Percentiles rank a stretch among this genome's conserved stretches.
Conservation (phyloP, 2,113 vertebrate species). For the Syngnathus floridae region DNA sequence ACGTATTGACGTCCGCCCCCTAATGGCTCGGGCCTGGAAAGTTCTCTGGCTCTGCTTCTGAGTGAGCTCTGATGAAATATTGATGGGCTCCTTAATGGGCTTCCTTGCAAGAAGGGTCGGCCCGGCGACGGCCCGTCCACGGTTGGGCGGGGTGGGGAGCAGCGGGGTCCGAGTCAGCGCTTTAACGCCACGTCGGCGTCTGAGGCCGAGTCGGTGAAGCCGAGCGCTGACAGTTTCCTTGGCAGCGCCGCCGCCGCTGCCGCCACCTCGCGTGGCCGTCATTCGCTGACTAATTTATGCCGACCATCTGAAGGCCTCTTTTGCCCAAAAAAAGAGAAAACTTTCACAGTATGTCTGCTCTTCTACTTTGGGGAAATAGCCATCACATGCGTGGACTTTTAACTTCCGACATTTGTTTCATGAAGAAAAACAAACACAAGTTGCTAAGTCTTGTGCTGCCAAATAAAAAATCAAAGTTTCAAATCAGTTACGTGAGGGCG, state of each 20-base stretch:
- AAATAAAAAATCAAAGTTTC: too few relatives aligned
- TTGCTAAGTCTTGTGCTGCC: too few relatives aligned
- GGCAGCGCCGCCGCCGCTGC: conserved; percentile 13
- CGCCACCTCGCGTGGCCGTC: conserved; percentile 2
- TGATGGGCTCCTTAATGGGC: conserved; percentile 78
- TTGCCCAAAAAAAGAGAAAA: conserved; percentile 1
- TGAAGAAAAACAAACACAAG: too few relatives aligned
- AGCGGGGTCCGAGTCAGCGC: conserved; percentile 58
- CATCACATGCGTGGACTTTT: too few relatives aligned
- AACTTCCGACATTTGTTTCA: too few relatives aligned
- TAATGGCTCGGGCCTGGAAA: conserved; percentile 70
- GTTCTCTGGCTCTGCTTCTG: conserved; percentile 68
- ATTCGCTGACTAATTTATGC: background rate
- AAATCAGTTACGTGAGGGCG: too few relatives aligned
- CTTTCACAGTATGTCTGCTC: background rate
- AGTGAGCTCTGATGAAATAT: conserved; percentile 85
- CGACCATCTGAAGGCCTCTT: background rate
- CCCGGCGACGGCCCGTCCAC: conserved; percentile 33
- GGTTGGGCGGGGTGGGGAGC: conserved; percentile 33
- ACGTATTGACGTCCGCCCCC: conserved; percentile 66
- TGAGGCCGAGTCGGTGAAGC: background rate
- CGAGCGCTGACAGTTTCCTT: conserved; percentile 33
- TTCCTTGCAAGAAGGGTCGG: conserved; percentile 65
- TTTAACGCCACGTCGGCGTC: conserved; percentile 15
- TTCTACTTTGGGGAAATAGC: background rate